Conservation (phyloP, 92 coral and sea anemone species). For the Pocillopora meandrina region DNA sequence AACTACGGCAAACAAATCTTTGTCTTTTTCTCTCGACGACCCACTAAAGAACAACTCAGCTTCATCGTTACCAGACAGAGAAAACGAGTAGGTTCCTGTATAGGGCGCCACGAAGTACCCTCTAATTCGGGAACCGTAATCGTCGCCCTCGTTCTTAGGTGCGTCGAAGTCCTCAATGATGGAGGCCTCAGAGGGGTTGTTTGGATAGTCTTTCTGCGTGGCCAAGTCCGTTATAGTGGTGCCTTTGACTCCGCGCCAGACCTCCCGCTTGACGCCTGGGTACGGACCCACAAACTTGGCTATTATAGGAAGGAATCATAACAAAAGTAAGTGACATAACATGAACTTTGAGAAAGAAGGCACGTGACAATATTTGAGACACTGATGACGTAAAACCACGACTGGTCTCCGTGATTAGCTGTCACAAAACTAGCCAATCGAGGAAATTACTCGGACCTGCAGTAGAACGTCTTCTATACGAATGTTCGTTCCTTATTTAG, state of each 20-base stretch:
- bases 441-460: too few species aligned
- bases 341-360: neutral
- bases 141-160: slow-evolving; percentile 74
- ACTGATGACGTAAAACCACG: too few species aligned
- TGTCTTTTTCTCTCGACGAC: slow-evolving; percentile 53
- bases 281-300: slow-evolving; percentile 69
- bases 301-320: slow-evolving; percentile 18
- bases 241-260: slow-evolving; percentile 83
- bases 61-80: slow-evolving; percentile 80
- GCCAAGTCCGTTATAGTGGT: slow-evolving; percentile 75
- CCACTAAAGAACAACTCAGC: slow-evolving; percentile 89
- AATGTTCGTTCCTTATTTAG: too few species aligned
- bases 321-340: neutral
- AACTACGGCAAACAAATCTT: slow-evolving; percentile 77
- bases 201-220: slow-evolving; percentile 58
- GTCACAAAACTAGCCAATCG: too few species aligned
- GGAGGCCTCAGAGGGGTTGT: slow-evolving; percentile 60
- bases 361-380: neutral
- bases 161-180: slow-evolving; percentile 74
- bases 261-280: slow-evolving; percentile 82
- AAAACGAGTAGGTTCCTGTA: slow-evolving; percentile 80
- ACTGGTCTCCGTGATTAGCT: too few species aligned
- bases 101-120: slow-evolving; percentile 86
- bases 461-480: too few species aligned
- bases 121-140: slow-evolving; percentile 77